Evolutionary conservation across 1,140 invertebrate species (phyloP).

Genomic region (Brachionus calyciflorus): DNA sequence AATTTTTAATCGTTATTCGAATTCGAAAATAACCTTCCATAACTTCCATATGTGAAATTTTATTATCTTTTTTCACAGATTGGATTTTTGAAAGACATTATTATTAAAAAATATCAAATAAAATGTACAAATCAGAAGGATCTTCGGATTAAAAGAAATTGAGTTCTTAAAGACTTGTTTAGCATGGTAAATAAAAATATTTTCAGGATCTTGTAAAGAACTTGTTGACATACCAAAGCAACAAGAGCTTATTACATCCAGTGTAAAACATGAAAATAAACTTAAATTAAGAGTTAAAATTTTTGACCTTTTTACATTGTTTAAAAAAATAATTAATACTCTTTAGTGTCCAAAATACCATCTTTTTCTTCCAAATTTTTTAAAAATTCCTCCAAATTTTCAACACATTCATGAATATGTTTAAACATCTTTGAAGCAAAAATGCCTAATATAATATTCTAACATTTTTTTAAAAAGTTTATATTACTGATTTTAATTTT

Average conservation of each 20-base stretch:
- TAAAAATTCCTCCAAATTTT: background rate
- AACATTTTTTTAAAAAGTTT: background rate
- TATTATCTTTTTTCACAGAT: no score
- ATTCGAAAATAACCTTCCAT: no score
- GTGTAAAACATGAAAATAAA: slow-evolving; percentile 47
- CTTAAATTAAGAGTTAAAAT: no score
- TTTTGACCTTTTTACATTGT: background rate
- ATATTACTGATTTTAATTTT: slow-evolving; percentile 48
- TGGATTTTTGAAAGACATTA: no score
- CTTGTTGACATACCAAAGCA: slow-evolving; percentile 49
- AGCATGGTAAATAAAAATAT: slow-evolving; percentile 41
- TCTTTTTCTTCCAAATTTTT: background rate
- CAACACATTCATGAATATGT: background rate
- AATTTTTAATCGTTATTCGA: background rate
- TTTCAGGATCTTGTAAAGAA: slow-evolving; percentile 49
- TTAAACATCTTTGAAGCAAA: slow-evolving; percentile 48
- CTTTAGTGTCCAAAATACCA: slow-evolving; percentile 20
- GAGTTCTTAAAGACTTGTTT: background rate
- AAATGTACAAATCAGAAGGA: slow-evolving; percentile 14
- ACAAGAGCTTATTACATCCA: slow-evolving; percentile 48
- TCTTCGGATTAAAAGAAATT: background rate
- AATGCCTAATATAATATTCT: background rate
- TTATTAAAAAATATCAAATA: no score
- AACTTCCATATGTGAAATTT: no score
- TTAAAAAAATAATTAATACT: no score